Percentiles rank a stretch among this genome's conserved stretches.
Conservation (phyloP, 2,888 invertebrate species). For the Mythimna ferrago region DNA sequence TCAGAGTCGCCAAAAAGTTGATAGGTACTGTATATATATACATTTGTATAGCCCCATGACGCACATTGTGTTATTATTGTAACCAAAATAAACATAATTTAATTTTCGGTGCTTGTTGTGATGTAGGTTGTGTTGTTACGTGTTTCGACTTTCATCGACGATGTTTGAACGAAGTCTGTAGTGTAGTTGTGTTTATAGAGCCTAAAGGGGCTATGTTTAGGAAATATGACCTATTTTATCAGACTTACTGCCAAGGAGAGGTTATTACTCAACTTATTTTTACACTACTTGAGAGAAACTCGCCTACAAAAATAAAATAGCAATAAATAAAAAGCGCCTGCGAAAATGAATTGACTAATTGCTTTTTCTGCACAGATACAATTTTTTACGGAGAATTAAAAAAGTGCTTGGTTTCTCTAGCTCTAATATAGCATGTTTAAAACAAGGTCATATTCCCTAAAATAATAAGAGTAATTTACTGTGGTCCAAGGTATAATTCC, state of each 20-base stretch:
- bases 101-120: slow-evolving; percentile 76
- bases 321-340: background rate
- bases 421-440: background rate
- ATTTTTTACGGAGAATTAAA: background rate
- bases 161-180: slow-evolving; percentile 63
- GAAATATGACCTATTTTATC: slow-evolving; percentile 25
- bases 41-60: slow-evolving; percentile 60
- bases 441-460: slow-evolving; percentile 29
- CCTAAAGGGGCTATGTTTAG: background rate
- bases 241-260: background rate
- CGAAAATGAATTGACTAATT: background rate
- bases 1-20: too few species aligned
- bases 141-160: slow-evolving; percentile 66
- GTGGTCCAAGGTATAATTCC: slow-evolving; percentile 56
- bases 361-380: background rate
- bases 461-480: slow-evolving; percentile 49
- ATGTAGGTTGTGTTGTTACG: slow-evolving; percentile 77
- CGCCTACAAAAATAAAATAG: too few species aligned
- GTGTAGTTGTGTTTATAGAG: slow-evolving; percentile 48
- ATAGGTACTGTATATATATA: too few species aligned
- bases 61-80: slow-evolving; percentile 48
- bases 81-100: slow-evolving; percentile 72
- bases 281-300: background rate
- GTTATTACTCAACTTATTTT: background rate
- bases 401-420: background rate